A percentile compares a stretch with the other conserved stretches of the same genome.
These are phyloP conservation scores for Tretioscincus oriximinensis DNA, from an alignment of 2,113 vertebrate species.

Conservation along the genomic window DNA sequence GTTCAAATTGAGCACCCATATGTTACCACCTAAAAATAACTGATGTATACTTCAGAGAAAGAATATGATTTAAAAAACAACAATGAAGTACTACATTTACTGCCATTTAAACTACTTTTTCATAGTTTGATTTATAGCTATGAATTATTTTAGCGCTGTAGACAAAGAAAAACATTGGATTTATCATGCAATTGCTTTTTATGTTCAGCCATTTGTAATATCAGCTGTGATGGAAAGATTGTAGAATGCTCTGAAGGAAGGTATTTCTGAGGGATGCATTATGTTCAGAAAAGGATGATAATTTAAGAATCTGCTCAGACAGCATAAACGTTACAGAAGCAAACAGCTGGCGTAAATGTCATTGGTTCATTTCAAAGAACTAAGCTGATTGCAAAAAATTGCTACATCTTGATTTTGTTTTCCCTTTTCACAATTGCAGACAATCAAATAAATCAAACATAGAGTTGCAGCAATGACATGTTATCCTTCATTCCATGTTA, in stretches of 20 bases:
- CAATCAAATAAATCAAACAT: slow-evolving; percentile 37
- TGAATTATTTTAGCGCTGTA: slow-evolving; percentile 29
- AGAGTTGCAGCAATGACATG: slow-evolving; percentile 35
- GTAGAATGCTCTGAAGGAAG: slow-evolving; percentile 28
- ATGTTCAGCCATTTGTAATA: slow-evolving; percentile 51
- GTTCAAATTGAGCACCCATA: slow-evolving; percentile 29
- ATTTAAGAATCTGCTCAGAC: slow-evolving; percentile 37
- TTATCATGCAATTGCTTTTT: slow-evolving; percentile 48
- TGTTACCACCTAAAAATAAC: slow-evolving; percentile 46
- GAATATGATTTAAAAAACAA: slow-evolving; percentile 14
- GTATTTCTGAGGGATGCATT: slow-evolving; percentile 37
- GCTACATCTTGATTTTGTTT: slow-evolving; percentile 40
- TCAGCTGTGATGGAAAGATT: slow-evolving; percentile 56
- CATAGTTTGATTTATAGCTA: slow-evolving; percentile 37
- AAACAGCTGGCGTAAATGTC: slow-evolving; percentile 13
- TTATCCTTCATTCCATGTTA: slow-evolving; percentile 29
- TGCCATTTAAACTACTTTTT: slow-evolving; percentile 45
- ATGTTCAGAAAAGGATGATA: slow-evolving; percentile 28
- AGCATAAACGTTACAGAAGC: slow-evolving; percentile 1
- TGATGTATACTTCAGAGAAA: slow-evolving; percentile 49
- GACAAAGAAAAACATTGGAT: slow-evolving; percentile 40
- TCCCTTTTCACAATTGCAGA: slow-evolving; percentile 17
- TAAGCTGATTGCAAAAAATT: not conserved
- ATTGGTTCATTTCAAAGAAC: slow-evolving; percentile 30
- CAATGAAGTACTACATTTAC: slow-evolving; percentile 22